These are phyloP conservation scores for Nothura maculosa DNA, from an alignment of 2,797 vertebrate genomes.

Conservation along the genomic window DNA sequence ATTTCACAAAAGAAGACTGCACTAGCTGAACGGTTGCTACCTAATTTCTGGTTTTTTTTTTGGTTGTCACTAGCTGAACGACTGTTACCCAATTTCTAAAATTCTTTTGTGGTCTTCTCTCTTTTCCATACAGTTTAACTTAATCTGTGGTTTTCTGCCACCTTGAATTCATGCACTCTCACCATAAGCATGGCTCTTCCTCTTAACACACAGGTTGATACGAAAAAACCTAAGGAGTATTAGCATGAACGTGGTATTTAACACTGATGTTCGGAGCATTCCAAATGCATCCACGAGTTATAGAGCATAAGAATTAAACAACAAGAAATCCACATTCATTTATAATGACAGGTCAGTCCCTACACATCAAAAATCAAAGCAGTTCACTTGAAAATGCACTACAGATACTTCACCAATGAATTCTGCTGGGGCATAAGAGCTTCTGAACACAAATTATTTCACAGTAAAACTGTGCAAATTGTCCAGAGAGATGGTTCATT, in stretches of 20 bases:
- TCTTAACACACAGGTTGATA: background rate
- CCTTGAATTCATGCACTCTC: background rate
- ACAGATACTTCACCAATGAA: background rate
- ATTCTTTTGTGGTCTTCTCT: background rate
- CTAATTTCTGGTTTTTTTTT: background rate
- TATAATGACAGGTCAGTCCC: background rate
- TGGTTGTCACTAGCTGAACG: background rate
- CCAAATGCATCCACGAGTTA: background rate
- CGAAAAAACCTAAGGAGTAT: background rate
- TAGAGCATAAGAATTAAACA: background rate
- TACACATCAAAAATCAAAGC: background rate
- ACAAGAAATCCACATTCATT: background rate
- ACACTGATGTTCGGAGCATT: background rate
- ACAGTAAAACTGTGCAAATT: slow-evolving; percentile 35
- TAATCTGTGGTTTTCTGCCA: background rate
- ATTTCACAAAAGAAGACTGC: background rate
- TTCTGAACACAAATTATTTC: background rate
- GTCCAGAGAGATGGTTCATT: slow-evolving; percentile 33
- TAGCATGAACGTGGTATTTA: background rate
- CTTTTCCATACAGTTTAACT: background rate
- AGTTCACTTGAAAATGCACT: background rate
- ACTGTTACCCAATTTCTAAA: background rate
- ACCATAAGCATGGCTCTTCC: background rate
- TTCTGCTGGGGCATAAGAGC: accelerated
- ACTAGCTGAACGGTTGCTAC: background rate